Evolutionary conservation across 2,797 vertebrate species (phyloP).

Genomic region (Sciurus vulgaris): DNA sequence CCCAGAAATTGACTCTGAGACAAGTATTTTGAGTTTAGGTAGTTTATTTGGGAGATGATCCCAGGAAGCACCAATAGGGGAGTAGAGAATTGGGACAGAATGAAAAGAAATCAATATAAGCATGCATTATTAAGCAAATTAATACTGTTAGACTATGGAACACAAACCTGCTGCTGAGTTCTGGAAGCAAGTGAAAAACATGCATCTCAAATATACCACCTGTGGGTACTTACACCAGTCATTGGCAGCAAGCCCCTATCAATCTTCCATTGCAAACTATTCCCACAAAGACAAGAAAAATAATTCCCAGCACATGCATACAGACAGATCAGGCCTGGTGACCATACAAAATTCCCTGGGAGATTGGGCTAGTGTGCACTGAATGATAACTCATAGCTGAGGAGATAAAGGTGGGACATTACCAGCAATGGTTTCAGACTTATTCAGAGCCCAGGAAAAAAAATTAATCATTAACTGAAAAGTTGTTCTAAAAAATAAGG

Average conservation of each 20-base stretch:
- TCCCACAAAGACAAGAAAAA: not conserved
- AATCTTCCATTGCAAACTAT: not conserved
- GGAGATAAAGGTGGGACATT: not conserved
- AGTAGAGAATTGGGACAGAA: not conserved
- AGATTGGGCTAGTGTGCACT: not conserved
- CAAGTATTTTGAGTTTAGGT: not conserved
- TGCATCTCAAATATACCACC: not conserved
- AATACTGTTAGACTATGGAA: not conserved
- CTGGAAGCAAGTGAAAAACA: not conserved
- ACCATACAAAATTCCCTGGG: not conserved
- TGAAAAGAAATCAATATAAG: not conserved
- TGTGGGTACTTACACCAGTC: not conserved
- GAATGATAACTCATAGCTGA: not conserved
- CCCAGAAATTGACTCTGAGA: slow-evolving; percentile 16
- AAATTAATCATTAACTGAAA: not conserved
- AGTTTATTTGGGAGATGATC: slow-evolving; percentile 11
- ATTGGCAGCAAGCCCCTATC: not conserved
- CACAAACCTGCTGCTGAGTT: not conserved
- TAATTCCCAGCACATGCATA: not conserved
- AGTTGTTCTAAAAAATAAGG: slow-evolving; percentile 41
- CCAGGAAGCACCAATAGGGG: not conserved
- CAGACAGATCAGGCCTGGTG: not conserved
- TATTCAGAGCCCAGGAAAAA: not conserved
- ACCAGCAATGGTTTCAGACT: not conserved
- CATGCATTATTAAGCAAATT: not conserved